Evolutionary conservation across 2,888 invertebrate genomes (phyloP), one percentile per base, ranked within the genome.

Genomic region (Drosophila macrospina): DNA sequence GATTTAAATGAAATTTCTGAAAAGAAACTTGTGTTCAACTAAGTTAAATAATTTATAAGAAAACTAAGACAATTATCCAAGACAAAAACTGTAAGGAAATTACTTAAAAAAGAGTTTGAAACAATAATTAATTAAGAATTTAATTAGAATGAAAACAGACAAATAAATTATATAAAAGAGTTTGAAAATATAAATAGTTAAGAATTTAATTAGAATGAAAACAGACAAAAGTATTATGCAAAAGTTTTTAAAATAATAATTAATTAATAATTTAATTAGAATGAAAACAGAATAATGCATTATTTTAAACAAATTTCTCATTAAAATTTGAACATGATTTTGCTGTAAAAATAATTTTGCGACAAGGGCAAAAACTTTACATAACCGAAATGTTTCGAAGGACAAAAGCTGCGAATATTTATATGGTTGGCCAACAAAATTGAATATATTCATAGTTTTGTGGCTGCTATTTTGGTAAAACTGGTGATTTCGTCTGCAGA

Each of bases 401-500:
- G 34, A 55, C 44, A 55, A 44, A 32, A 15, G 7, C 10, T 5
- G 15, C 34, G 16, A 55, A 34, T 15, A 7, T 30, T 15, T 11
- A 28, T 30, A 26, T 16, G 6, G 24, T 37, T 13, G 20, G 26
- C 13, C 45, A 13, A 45, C 24, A 47, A 32, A 6, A 48, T 48
- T 48, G 11, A 48, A 34, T 34, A 34, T 26, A 44, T 52, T 28
- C 32, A 41, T 50, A 34, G n/a, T 36, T 36, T 26, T 10, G 3
- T 20, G 0, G 13, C 16, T 42, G 54, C 59, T 59, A 55, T 73
- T 62, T 54, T 44, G 26, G 44, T 54, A 32, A 51, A 28, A 32
- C 24, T 57, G 28, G n/a, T 48, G 48, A 37, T 57, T 30, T 26
- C 47, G 34, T 63, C 63, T 63, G 57, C 56, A 50, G 57, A 62